phyloP scores from a whole-genome alignment of 2,113 vertebrate species.

The Cinclus cinclus region DNA sequence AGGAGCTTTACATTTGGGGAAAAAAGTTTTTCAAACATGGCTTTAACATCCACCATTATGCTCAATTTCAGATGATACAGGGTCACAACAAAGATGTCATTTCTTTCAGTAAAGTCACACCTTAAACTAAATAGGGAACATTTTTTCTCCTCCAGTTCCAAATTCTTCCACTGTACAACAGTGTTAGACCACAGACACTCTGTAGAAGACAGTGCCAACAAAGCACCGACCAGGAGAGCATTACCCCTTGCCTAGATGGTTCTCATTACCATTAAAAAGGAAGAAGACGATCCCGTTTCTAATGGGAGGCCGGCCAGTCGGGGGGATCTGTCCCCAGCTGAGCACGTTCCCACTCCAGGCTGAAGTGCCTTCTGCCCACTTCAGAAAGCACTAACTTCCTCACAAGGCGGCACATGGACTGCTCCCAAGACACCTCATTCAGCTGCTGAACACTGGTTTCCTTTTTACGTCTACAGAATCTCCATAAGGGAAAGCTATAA shows the following conservation, averaged over 20 bases:
- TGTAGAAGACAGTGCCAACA: not conserved
- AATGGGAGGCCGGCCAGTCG: not conserved
- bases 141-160: not conserved
- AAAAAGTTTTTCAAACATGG: not conserved
- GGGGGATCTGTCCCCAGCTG: constrained; percentile 14
- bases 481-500: not conserved
- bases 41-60: not conserved
- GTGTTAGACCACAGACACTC: not conserved
- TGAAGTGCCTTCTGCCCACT: constrained; percentile 54
- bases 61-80: not conserved
- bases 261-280: not conserved
- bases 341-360: constrained; percentile 10
- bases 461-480: not conserved
- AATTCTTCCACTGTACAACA: constrained; percentile 17
- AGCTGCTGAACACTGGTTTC: not conserved
- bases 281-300: constrained; percentile 10
- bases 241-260: constrained; percentile 19
- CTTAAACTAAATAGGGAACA: not conserved
- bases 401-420: not conserved
- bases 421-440: not conserved
- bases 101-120: constrained; percentile 3
- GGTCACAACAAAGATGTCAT: not conserved
- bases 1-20: constrained; percentile 12
- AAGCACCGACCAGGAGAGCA: constrained; percentile 22
- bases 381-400: not conserved